Evolutionary conservation across 2,797 vertebrate species (phyloP).

Genomic region (Lagocephalus sceleratus): DNA sequence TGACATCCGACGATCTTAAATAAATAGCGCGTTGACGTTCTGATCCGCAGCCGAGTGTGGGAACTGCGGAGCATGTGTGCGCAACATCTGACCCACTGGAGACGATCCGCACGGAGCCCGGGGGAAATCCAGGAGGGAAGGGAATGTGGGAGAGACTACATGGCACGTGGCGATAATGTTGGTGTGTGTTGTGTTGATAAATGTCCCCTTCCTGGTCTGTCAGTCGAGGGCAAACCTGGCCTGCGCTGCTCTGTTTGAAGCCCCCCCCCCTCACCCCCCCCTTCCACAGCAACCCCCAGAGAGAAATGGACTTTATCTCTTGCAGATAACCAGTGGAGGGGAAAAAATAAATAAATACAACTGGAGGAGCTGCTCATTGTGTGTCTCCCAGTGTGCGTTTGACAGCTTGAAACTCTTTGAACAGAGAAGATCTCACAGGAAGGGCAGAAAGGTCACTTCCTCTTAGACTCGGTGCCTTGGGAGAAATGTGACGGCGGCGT

Average conservation of each 20-base stretch:
- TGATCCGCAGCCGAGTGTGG: not conserved
- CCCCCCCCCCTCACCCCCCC: constrained; percentile 53
- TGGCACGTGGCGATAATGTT: constrained; percentile 67
- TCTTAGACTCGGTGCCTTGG: constrained; percentile 57
- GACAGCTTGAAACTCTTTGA: constrained; percentile 53
- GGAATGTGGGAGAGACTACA: constrained; percentile 45
- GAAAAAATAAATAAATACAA: constrained; percentile 76
- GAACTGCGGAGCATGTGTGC: not conserved
- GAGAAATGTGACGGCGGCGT: constrained; percentile 43
- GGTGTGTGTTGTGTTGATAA: constrained; percentile 75
- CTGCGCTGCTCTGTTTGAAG: constrained; percentile 66
- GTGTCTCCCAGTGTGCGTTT: constrained; percentile 26
- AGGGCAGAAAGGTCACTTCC: constrained; percentile 72
- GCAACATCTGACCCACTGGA: not conserved
- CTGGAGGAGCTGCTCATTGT: constrained; percentile 49
- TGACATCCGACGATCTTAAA: too few relatives aligned
- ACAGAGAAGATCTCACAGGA: constrained; percentile 68
- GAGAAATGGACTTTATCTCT: constrained; percentile 72
- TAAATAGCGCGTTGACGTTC: constrained; percentile 8
- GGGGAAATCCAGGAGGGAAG: constrained; percentile 34
- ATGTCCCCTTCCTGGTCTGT: constrained; percentile 70
- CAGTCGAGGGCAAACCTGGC: constrained; percentile 54
- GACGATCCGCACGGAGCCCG: constrained; percentile 25
- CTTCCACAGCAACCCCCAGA: constrained; percentile 29
- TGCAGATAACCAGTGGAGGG: constrained; percentile 65